These are phyloP conservation scores for Orchestia grillus DNA, from an alignment of 1,140 invertebrate genomes.

Conservation along the genomic window DNA sequence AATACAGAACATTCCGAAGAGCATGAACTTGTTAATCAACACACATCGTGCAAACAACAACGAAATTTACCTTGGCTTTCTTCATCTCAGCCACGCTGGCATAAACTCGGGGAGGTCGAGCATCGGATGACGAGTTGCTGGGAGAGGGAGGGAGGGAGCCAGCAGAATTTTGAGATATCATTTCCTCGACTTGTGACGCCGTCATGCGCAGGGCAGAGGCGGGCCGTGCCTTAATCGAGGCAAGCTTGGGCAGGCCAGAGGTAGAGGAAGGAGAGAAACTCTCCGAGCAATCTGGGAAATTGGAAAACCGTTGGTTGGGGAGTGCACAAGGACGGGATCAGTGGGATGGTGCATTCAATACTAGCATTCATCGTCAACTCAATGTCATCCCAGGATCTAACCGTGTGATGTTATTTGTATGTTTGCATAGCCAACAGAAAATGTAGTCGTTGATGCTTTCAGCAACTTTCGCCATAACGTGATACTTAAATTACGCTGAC, in stretches of 20 bases:
- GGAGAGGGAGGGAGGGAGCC: slow-evolving; percentile 67
- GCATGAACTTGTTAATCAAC: background rate
- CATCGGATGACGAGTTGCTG: slow-evolving; percentile 60
- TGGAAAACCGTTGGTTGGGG: slow-evolving; percentile 51
- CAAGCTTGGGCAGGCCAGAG: slow-evolving; percentile 69
- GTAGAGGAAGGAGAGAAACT: slow-evolving; percentile 59
- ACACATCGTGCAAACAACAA: background rate
- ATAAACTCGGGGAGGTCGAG: slow-evolving; percentile 79
- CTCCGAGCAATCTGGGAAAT: slow-evolving; percentile 60
- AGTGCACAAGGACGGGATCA: background rate
- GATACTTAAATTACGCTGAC: background rate
- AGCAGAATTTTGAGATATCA: slow-evolving; percentile 70
- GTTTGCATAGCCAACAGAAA: background rate
- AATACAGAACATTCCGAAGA: background rate
- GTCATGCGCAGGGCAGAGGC: slow-evolving; percentile 72
- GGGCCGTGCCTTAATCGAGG: slow-evolving; percentile 74
- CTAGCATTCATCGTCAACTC: background rate
- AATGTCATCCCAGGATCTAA: background rate
- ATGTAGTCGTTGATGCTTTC: background rate
- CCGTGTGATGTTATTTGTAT: background rate
- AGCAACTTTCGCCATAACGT: background rate
- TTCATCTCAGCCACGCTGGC: slow-evolving; percentile 97
- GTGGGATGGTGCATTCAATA: background rate
- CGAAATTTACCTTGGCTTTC: slow-evolving; percentile 78
- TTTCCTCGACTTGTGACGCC: slow-evolving; percentile 70